Evolutionary conservation across 1,140 invertebrate genomes (phyloP), one percentile per base, ranked within the genome.

Genomic region (Bathynomus jamesi): DNA sequence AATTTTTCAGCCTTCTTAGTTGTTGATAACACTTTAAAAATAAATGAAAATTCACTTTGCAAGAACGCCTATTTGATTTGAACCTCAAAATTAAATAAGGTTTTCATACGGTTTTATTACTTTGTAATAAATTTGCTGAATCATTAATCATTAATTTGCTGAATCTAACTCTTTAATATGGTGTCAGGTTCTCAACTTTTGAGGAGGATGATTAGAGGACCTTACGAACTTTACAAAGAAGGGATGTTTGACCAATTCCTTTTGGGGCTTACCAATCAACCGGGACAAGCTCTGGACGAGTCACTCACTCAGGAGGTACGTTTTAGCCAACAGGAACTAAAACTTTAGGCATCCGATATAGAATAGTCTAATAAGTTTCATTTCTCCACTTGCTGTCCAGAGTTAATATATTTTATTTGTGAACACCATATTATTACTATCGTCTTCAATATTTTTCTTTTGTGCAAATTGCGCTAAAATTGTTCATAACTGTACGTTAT

Each of bases 201-300:
- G n/a, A 93, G 92, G 2, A 90, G 94, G 79, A 84, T 95, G 40
- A 91, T 96, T 73, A 86, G 92, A 76, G 87, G 93, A 78, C 94
- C 94, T 0, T 95, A 91, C 79, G 92, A 95, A 81, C 82, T 96
- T 53, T 96, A 95, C 82, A 86, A 93, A 78, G 92, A 92, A 27
- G 94, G 94, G 29, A 90, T 94, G 28, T 83, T 95, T 3, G 94
- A 96, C 79, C 91, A 94, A 82, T 96, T 95, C 80, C 87, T 95
- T 13, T 92, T 95, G 91, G 93, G 93, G 40, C 81, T 96, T 40
- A 91, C 93, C 66, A 96, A 96, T 81, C 93, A 96, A 85, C 91
- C 95, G 24, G 92, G 93, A 7, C 93, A 95, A 83, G 92, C 93
- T 78, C 94, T 95, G 91, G 94, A 96, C 79, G 92, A 95, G 80